phyloP scores from a whole-genome alignment of 2,888 invertebrate genomes.

The Thymelicus lineola region DNA sequence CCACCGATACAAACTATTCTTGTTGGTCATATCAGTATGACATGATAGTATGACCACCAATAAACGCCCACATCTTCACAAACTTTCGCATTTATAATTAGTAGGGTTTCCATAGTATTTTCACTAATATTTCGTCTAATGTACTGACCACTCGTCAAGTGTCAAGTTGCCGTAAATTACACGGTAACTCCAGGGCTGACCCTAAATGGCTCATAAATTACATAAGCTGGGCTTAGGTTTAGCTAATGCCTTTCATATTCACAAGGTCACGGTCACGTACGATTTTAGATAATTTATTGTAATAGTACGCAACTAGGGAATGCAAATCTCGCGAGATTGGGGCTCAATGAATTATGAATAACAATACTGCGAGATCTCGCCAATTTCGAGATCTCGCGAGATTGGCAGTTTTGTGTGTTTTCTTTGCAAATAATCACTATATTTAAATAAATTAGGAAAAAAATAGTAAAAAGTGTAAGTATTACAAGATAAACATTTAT shows the following conservation, averaged over 20 bases:
- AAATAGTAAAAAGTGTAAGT: too few relatives aligned
- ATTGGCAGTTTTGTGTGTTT: too few relatives aligned
- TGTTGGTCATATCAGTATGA: too few relatives aligned
- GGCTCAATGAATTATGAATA: too few relatives aligned
- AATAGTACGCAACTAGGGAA: background rate
- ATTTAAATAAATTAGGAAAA: too few relatives aligned
- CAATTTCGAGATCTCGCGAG: too few relatives aligned
- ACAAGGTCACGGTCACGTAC: conserved; percentile 16
- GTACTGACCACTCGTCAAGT: conserved; percentile 22
- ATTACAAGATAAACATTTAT: too few relatives aligned
- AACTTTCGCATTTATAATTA: background rate
- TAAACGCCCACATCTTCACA: background rate
- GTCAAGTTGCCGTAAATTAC: conserved; percentile 24
- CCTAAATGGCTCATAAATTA: conserved; percentile 29
- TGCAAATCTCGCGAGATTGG: too few relatives aligned
- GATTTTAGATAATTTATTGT: conserved; percentile 16
- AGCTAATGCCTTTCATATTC: conserved; percentile 8
- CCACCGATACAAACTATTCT: too few relatives aligned
- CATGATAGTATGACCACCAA: too few relatives aligned
- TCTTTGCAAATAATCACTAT: too few relatives aligned
- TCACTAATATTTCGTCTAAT: conserved; percentile 15
- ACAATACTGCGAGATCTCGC: too few relatives aligned
- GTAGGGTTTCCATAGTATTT: background rate
- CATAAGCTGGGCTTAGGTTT: conserved; percentile 10
- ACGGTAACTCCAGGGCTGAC: conserved; percentile 11